A percentile compares a stretch with the other conserved stretches of the same genome.
Evolutionary conservation across 2,888 invertebrate genomes (phyloP).

Genomic region (Lucinisca nassula): DNA sequence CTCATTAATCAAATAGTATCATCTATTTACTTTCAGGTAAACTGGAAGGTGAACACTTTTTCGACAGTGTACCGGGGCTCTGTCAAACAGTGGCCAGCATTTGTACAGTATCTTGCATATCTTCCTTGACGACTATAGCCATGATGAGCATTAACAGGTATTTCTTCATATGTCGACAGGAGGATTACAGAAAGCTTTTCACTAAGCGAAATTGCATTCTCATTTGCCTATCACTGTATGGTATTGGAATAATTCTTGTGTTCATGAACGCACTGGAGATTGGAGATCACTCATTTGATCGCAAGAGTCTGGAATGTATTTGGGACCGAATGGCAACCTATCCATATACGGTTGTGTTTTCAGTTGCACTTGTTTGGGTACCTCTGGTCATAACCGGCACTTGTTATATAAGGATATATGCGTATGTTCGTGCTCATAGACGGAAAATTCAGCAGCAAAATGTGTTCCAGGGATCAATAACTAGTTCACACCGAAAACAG

Average conservation of each 20-base stretch:
- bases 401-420: constrained; percentile 72
- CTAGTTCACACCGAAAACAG: background rate
- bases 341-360: constrained; percentile 77
- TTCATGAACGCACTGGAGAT: constrained; percentile 73
- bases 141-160: constrained; percentile 79
- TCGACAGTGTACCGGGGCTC: constrained; percentile 70
- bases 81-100: constrained; percentile 76
- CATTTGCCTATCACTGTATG: constrained; percentile 72
- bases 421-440: constrained; percentile 55
- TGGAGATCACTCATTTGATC: constrained; percentile 77
- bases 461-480: background rate
- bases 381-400: constrained; percentile 70
- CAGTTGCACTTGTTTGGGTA: constrained; percentile 75
- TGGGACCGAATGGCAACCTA: constrained; percentile 78
- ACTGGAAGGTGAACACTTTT: constrained; percentile 75
- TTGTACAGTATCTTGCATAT: constrained; percentile 80
- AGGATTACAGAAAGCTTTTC: constrained; percentile 71
- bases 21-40: constrained; percentile 81
- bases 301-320: constrained; percentile 79
- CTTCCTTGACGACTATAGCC: constrained; percentile 78
- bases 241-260: constrained; percentile 70
- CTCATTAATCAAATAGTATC: too few relatives aligned
- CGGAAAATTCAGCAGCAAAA: constrained; percentile 29
- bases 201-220: constrained; percentile 64
- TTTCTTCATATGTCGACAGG: constrained; percentile 74